These are phyloP conservation scores for Poecilia picta DNA, from an alignment of 2,797 vertebrate genomes.

Conservation along the genomic window DNA sequence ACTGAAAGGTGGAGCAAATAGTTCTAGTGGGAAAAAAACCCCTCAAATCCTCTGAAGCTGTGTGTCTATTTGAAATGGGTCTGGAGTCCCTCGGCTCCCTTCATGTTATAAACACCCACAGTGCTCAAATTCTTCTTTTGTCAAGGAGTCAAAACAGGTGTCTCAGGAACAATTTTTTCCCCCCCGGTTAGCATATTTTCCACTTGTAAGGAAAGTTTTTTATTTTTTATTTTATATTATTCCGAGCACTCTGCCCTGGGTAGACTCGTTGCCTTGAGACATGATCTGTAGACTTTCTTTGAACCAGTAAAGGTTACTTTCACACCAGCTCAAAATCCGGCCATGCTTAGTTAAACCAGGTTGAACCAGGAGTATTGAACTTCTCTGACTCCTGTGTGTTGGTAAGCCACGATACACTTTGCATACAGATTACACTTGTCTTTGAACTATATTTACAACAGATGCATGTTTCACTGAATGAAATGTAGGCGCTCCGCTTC, in stretches of 20 bases:
- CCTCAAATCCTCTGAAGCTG: slow-evolving; percentile 73
- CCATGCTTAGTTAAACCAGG: slow-evolving; percentile 69
- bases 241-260: slow-evolving; percentile 69
- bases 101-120: slow-evolving; percentile 80
- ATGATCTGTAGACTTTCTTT: slow-evolving; percentile 77
- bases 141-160: slow-evolving; percentile 82
- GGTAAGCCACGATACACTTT: slow-evolving; percentile 59
- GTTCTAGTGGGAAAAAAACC: slow-evolving; percentile 52
- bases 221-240: slow-evolving; percentile 49
- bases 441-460: slow-evolving; percentile 25
- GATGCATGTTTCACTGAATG: slow-evolving; percentile 13
- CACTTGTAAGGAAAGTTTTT: slow-evolving; percentile 75
- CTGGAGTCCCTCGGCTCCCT: slow-evolving; percentile 76
- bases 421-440: slow-evolving; percentile 54
- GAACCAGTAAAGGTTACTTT: slow-evolving; percentile 79
- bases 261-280: slow-evolving; percentile 70
- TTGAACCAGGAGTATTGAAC: slow-evolving; percentile 56
- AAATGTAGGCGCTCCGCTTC: background rate
- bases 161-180: slow-evolving; percentile 69
- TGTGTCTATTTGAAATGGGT: slow-evolving; percentile 76
- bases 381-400: slow-evolving; percentile 63
- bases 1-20: slow-evolving; percentile 80
- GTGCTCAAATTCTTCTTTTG: slow-evolving; percentile 78
- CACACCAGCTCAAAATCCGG: slow-evolving; percentile 70
- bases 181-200: slow-evolving; percentile 75